Conservation (phyloP, 2,797 vertebrate species). For the Craterocephalus amniculus region DNA sequence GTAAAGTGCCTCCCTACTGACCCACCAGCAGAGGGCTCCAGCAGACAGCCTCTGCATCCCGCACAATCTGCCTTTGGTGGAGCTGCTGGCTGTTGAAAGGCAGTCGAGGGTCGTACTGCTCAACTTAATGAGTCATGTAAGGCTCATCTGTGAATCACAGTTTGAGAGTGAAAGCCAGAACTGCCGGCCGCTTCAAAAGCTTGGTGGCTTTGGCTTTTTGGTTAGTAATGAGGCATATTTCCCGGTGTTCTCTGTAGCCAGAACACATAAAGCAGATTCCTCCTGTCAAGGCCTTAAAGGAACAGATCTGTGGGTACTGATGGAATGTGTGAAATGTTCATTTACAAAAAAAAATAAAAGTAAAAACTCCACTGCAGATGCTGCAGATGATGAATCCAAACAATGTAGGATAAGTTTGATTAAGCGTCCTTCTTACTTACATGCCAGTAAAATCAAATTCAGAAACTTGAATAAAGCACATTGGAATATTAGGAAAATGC, state of each 20-base stretch:
- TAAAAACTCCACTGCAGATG: background rate
- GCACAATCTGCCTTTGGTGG: conserved; percentile 29
- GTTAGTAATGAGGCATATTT: conserved; percentile 64
- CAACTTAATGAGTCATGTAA: conserved; percentile 73
- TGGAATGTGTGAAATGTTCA: conserved; percentile 14
- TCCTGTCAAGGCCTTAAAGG: conserved; percentile 29
- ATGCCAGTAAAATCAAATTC: background rate
- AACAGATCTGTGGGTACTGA: conserved; percentile 19
- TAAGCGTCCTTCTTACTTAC: background rate
- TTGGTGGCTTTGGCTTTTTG: conserved; percentile 60
- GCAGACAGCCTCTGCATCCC: conserved; percentile 12
- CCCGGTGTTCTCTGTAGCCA: conserved; percentile 55
- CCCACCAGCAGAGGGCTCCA: conserved; percentile 73
- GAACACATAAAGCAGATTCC: conserved; percentile 63
- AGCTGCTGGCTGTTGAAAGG: conserved; percentile 43
- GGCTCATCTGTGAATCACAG: conserved; percentile 65
- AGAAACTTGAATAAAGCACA: background rate
- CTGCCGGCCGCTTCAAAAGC: conserved; percentile 54
- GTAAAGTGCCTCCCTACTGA: background rate
- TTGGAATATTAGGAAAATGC: background rate
- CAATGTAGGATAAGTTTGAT: background rate
- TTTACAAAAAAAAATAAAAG: conserved; percentile 6
- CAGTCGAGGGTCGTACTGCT: conserved; percentile 38
- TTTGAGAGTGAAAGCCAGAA: conserved; percentile 60
- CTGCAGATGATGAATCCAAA: background rate